Base-by-base conservation (phyloP, 2,888 invertebrate genomes). In the Gonocerus acuteangulatus region DNA sequence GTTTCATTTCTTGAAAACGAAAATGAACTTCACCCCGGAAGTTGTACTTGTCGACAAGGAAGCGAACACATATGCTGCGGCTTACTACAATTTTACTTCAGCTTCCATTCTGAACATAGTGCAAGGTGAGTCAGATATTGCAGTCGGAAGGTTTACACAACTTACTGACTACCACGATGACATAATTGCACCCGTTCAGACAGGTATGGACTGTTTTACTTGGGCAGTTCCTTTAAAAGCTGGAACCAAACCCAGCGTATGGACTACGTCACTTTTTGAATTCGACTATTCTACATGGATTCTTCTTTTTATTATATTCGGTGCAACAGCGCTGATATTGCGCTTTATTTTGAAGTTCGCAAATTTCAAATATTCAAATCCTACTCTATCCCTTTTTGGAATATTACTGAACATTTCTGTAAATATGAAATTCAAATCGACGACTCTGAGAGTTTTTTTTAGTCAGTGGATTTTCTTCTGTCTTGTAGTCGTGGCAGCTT, bases 191-290 rank as follows among this genome's bases (percentile, higher is more conserved):
- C 65, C 69, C 7, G 65, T 66, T 48, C 68, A 69, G 61, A 68
- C 67, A 7, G 62, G 66, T 48, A 69, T 69, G 67, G 70, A 70
- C 19, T 70, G 70, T 47, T 69, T 69, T 51, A 70, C 70, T 0
- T 70, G 70, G 70, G 69, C 69, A 6, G 68, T 70, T 7, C 70
- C 70, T 1, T 54, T 66, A 15, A 67, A 68, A 16, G 69, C 69
- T 27, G 70, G 69, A n/a, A 54, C 57, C 1, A 66, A 67, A 9
- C 69, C 69, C 1, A 68, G 68, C 19, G 66, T 69, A 23, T 70
- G 69, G 70, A 67, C 65, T 6, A 68, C 68, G 39, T 70, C 69
- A 23, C 36, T 68, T n/a, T 62, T 63, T 21, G 69, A 70, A 58
- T 70, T 69, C 48, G 67, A 68, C 9, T 21, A 47, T 2, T 19